phyloP scores from a whole-genome alignment of 2,113 vertebrate species.

The Pionites leucogaster region DNA sequence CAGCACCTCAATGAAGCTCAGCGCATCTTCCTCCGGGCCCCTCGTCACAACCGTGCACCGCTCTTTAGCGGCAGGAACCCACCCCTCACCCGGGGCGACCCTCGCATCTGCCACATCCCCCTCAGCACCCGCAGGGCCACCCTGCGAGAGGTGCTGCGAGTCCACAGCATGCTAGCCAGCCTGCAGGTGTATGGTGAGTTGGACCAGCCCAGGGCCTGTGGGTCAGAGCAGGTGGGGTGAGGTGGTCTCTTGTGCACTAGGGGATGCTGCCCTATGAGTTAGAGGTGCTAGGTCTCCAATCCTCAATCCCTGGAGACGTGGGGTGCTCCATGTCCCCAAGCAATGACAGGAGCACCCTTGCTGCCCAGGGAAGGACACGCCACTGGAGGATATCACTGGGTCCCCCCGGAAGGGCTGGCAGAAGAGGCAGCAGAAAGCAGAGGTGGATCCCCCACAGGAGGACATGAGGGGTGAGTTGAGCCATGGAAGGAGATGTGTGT shows the following conservation, averaged over 20 bases:
- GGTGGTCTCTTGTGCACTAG: fast-evolving
- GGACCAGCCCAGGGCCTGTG: background rate
- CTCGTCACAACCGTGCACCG: slow-evolving; percentile 80
- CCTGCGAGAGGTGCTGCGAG: slow-evolving; percentile 84
- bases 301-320: background rate
- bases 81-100: slow-evolving; percentile 78
- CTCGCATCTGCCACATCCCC: slow-evolving; percentile 83
- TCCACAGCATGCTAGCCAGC: slow-evolving; percentile 80
- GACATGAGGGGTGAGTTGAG: background rate
- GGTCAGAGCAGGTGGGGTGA: background rate
- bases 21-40: slow-evolving; percentile 83
- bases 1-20: slow-evolving; percentile 80
- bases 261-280: too few species aligned
- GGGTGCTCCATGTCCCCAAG: background rate
- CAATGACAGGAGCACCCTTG: background rate
- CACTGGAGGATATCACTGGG: slow-evolving; percentile 25
- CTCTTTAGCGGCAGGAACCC: slow-evolving; percentile 82
- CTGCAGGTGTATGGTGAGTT: slow-evolving; percentile 86
- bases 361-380: slow-evolving; percentile 35
- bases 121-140: slow-evolving; percentile 90
- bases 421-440: background rate
- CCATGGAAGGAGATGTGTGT: background rate
- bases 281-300: background rate
- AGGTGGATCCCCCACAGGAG: background rate
- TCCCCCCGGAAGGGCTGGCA: slow-evolving; percentile 1